Percentiles rank a stretch among this genome's conserved stretches.
These are phyloP conservation scores for Nixonia krombeini DNA, from an alignment of 1,140 invertebrate genomes.

Conservation along the genomic window DNA sequence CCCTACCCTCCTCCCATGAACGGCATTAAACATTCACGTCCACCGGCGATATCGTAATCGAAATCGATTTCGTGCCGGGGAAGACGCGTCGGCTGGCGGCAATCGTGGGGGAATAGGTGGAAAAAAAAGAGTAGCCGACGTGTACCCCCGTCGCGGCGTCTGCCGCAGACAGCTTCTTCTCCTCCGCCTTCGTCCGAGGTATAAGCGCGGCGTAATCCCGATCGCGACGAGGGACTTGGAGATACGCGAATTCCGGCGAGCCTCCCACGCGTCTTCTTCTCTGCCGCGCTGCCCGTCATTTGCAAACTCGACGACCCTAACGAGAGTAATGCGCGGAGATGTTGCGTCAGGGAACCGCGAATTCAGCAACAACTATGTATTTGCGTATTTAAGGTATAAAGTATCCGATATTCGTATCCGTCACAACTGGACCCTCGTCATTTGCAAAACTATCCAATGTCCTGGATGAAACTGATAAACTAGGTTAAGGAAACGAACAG, in stretches of 20 bases:
- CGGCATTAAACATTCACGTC: slow-evolving; percentile 12
- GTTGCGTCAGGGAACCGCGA: too few relatives aligned
- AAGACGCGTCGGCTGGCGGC: slow-evolving; percentile 9
- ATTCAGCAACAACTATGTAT: too few relatives aligned
- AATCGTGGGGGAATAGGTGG: not conserved
- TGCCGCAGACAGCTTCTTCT: not conserved
- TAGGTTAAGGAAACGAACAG: too few relatives aligned
- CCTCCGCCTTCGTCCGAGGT: not conserved
- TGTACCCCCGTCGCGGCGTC: not conserved
- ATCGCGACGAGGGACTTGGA: not conserved
- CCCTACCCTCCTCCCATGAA: too few relatives aligned
- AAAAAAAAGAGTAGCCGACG: slow-evolving; percentile 4
- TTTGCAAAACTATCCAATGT: too few relatives aligned
- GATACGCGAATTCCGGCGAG: slow-evolving; percentile 1
- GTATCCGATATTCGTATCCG: too few relatives aligned
- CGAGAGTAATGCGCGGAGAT: not conserved
- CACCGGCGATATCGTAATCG: slow-evolving; percentile 8
- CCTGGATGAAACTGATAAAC: too few relatives aligned
- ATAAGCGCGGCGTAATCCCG: not conserved
- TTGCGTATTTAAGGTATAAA: too few relatives aligned
- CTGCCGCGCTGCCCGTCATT: not conserved
- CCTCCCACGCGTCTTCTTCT: not conserved
- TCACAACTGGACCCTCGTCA: too few relatives aligned
- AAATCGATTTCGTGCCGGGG: slow-evolving; percentile 11
- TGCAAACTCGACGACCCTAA: not conserved